These are phyloP conservation scores for Amphilophus citrinellus DNA, from an alignment of 2,113 vertebrate species.

Conservation along the genomic window DNA sequence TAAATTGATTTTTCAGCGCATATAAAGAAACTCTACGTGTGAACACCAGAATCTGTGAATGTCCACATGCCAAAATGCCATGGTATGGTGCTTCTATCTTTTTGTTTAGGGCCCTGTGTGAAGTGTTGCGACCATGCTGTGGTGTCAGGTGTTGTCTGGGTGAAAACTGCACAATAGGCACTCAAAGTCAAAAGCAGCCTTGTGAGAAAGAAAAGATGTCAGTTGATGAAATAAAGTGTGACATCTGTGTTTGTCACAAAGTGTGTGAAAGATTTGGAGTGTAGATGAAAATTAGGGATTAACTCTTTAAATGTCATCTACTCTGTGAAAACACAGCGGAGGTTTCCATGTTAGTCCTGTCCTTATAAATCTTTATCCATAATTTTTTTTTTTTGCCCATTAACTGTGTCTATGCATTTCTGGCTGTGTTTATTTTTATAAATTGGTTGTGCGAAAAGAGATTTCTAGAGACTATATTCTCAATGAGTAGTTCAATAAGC, in stretches of 20 bases:
- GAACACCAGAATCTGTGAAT: neutral
- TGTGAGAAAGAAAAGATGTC: slow-evolving; percentile 52
- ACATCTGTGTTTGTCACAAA: slow-evolving; percentile 68
- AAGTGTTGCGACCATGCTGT: slow-evolving; percentile 44
- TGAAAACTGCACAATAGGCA: slow-evolving; percentile 45
- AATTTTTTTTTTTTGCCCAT: neutral
- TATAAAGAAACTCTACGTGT: neutral
- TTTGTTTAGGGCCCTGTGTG: slow-evolving; percentile 20
- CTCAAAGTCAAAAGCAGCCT: slow-evolving; percentile 74
- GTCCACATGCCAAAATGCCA: neutral
- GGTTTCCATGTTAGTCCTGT: neutral
- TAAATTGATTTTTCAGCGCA: slow-evolving; percentile 19
- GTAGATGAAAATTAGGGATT: neutral
- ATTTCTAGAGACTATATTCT: neutral
- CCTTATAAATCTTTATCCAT: neutral
- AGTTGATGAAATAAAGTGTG: slow-evolving; percentile 19
- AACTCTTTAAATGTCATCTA: slow-evolving; percentile 25
- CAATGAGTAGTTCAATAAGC: slow-evolving; percentile 9
- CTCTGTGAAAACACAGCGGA: neutral
- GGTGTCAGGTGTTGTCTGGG: slow-evolving; percentile 55
- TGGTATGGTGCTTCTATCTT: neutral
- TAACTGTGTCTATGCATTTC: neutral
- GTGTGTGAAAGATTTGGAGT: slow-evolving; percentile 48
- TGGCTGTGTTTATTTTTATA: neutral
- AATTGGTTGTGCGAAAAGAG: neutral